Percentiles rank a stretch among this genome's conserved stretches.
Conservation (phyloP, 2,888 invertebrate genomes). For the Platypus cylindrus region DNA sequence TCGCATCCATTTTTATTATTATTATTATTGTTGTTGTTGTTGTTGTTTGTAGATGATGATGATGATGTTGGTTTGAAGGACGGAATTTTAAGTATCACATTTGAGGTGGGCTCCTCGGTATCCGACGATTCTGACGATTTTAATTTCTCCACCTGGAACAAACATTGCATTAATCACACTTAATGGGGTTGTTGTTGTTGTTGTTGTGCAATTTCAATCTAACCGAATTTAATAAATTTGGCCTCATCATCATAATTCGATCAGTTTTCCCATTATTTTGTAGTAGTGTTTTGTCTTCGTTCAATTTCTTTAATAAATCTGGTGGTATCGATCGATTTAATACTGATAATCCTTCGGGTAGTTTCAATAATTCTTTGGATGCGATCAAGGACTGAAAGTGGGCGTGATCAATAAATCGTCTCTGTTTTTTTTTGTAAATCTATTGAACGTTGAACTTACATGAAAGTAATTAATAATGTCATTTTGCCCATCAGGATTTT, state of each 20-base stretch:
- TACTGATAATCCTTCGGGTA: slow-evolving; percentile 31
- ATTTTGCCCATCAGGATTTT: slow-evolving; percentile 25
- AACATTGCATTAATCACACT: background rate
- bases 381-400: slow-evolving; percentile 39
- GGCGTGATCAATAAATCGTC: background rate
- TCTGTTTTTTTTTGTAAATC: background rate
- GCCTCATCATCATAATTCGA: slow-evolving; percentile 27
- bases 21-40: no score
- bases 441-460: slow-evolving; percentile 11
- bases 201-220: no score
- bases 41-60: no score
- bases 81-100: slow-evolving; percentile 84
- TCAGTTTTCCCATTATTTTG: slow-evolving; percentile 30
- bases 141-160: slow-evolving; percentile 22
- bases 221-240: slow-evolving; percentile 35
- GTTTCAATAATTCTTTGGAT: slow-evolving; percentile 26
- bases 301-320: slow-evolving; percentile 43
- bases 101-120: slow-evolving; percentile 45
- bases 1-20: slow-evolving; percentile 40
- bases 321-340: slow-evolving; percentile 34
- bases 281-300: slow-evolving; percentile 40
- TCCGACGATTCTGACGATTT: slow-evolving; percentile 32
- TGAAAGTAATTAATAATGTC: slow-evolving; percentile 38
- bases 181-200: no score
- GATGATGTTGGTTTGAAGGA: slow-evolving; percentile 60